Percentiles rank a stretch among this genome's conserved stretches.
These are phyloP conservation scores for Aotus griseimembra DNA, from an alignment of 2,797 vertebrate species.

Conservation along the genomic window DNA sequence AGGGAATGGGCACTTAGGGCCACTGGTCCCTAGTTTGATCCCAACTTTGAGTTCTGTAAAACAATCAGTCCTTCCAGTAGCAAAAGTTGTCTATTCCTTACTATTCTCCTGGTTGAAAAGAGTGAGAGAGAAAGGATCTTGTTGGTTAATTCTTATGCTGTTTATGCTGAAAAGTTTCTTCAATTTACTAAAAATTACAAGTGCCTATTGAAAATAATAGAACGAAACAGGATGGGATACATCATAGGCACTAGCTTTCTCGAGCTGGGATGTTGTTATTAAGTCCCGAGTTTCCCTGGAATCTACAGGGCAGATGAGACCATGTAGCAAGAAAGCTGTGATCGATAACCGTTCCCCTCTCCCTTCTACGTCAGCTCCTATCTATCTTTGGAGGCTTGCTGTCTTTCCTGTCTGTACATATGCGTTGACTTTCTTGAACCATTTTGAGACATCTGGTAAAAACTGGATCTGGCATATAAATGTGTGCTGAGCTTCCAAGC, in stretches of 20 bases:
- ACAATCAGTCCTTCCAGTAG: neutral
- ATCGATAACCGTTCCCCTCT: neutral
- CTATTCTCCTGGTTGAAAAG: neutral
- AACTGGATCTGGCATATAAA: conserved; percentile 6
- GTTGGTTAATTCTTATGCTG: neutral
- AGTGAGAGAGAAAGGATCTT: neutral
- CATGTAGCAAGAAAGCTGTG: neutral
- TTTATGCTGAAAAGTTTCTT: neutral
- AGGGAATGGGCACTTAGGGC: neutral
- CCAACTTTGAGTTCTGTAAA: neutral
- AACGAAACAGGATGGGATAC: neutral
- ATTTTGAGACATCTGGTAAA: conserved; percentile 51
- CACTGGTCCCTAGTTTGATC: neutral
- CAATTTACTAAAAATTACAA: neutral
- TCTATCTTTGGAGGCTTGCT: neutral
- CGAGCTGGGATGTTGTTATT: neutral
- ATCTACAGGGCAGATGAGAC: neutral
- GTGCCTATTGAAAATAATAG: conserved; percentile 18
- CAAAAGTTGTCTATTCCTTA: neutral
- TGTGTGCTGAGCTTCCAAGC: conserved; percentile 18
- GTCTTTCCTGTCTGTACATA: conserved; percentile 4
- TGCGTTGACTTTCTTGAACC: neutral
- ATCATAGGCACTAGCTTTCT: neutral
- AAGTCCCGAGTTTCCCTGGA: neutral
- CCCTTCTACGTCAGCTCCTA: neutral